These are phyloP conservation scores for Lepus americanus DNA, from an alignment of 2,113 vertebrate genomes.

Conservation along the genomic window DNA sequence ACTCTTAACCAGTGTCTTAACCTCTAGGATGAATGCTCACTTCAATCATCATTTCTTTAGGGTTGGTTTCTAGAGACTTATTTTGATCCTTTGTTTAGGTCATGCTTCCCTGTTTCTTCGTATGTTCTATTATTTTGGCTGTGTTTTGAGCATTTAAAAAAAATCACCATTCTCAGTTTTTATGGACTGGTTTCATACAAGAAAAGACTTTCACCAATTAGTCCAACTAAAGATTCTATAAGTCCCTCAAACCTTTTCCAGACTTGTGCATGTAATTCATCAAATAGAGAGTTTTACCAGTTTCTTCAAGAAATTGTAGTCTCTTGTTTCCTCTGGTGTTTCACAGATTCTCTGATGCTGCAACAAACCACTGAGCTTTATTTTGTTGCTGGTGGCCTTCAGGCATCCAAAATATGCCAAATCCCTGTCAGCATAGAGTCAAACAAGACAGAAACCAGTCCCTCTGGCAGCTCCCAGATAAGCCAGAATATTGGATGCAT, in stretches of 20 bases:
- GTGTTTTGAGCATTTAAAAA: neutral
- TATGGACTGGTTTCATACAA: neutral
- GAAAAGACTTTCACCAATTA: neutral
- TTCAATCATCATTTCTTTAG: neutral
- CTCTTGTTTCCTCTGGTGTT: constrained; percentile 57
- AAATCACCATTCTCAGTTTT: neutral
- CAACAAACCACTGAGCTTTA: neutral
- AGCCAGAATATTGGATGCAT: neutral
- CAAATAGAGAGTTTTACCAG: neutral
- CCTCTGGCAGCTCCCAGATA: neutral
- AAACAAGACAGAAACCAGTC: neutral
- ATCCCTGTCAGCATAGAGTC: neutral
- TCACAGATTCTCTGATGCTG: neutral
- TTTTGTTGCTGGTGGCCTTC: neutral
- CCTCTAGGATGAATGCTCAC: too few relatives aligned
- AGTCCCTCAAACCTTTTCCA: neutral
- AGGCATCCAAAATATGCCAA: neutral
- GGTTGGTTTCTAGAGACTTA: neutral
- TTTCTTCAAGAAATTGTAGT: neutral
- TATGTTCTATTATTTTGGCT: neutral
- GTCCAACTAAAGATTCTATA: neutral
- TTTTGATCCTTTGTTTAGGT: constrained; percentile 1
- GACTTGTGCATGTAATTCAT: neutral
- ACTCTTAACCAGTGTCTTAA: too few relatives aligned
- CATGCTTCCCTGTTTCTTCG: constrained; percentile 16